Percentiles rank a stretch among this genome's conserved stretches.
These are phyloP conservation scores for Adelognathus sp. DNA, from an alignment of 2,888 invertebrate species.

Conservation along the genomic window DNA sequence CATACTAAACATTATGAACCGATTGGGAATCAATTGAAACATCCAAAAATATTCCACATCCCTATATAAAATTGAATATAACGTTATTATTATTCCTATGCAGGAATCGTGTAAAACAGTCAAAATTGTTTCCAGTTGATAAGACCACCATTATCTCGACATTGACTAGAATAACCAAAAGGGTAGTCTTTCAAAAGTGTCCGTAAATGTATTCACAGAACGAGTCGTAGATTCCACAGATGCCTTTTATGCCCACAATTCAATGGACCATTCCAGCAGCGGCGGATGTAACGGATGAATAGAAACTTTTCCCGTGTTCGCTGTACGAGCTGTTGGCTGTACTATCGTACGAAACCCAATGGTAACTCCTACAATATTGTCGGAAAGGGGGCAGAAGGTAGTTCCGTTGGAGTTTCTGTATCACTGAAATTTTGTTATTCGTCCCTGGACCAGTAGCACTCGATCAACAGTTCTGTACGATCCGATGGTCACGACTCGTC, in stretches of 20 bases:
- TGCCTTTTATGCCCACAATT: constrained; percentile 40
- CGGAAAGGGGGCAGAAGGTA: too few species aligned
- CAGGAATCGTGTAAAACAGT: too few species aligned
- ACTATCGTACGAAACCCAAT: constrained; percentile 38
- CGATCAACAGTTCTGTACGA: constrained; percentile 30
- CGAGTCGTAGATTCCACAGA: neutral
- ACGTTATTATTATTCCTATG: too few species aligned
- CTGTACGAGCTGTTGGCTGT: too few species aligned
- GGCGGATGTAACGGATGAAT: constrained; percentile 17
- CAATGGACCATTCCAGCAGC: constrained; percentile 7
- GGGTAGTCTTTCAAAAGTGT: too few species aligned
- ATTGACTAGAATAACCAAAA: too few species aligned
- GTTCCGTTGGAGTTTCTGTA: neutral
- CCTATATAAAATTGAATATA: too few species aligned
- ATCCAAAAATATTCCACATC: too few species aligned
- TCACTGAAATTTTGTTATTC: neutral
- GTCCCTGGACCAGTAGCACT: neutral
- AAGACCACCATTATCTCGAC: too few species aligned
- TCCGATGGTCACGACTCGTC: neutral
- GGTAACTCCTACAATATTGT: constrained; percentile 27
- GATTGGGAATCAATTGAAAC: too few species aligned
- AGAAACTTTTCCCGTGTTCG: constrained; percentile 34
- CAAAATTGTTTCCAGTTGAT: too few species aligned
- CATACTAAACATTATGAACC: too few species aligned
- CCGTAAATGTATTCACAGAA: constrained; percentile 22